Evolutionary conservation across 2,797 vertebrate genomes (phyloP).

Genomic region (Mormyrus proboscirostris): DNA sequence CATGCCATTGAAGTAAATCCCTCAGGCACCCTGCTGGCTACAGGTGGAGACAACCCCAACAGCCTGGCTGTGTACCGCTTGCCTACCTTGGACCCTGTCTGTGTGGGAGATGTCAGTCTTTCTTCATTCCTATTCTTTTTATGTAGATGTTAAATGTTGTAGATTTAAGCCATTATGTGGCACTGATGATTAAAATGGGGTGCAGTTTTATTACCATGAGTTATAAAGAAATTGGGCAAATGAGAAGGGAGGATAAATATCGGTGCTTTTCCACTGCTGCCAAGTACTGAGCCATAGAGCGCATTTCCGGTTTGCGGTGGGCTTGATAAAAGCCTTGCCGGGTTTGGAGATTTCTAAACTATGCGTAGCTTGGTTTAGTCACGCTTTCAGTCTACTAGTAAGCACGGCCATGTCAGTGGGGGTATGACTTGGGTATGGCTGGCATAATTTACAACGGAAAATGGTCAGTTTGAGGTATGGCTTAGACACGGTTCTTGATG

Average conservation of each 20-base stretch:
- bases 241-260: background rate
- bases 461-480: background rate
- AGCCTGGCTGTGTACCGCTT: slow-evolving; percentile 92
- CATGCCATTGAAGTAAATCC: slow-evolving; percentile 96
- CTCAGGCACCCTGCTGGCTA: slow-evolving; percentile 84
- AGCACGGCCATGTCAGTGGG: background rate
- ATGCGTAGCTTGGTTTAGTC: background rate
- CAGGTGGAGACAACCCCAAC: slow-evolving; percentile 97
- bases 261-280: background rate
- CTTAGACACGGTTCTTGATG: background rate
- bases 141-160: background rate
- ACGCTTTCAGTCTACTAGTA: background rate
- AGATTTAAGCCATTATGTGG: background rate
- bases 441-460: background rate
- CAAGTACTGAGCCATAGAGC: background rate
- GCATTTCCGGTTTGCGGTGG: background rate
- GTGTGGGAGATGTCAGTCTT: slow-evolving; percentile 94
- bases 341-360: background rate
- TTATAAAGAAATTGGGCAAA: background rate
- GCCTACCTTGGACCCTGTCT: slow-evolving; percentile 91
- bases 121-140: background rate
- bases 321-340: background rate
- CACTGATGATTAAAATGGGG: background rate
- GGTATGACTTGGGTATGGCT: background rate
- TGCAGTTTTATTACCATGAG: background rate